phyloP scores from a whole-genome alignment of 2,888 invertebrate species.

The Eubasilissa splendida region DNA sequence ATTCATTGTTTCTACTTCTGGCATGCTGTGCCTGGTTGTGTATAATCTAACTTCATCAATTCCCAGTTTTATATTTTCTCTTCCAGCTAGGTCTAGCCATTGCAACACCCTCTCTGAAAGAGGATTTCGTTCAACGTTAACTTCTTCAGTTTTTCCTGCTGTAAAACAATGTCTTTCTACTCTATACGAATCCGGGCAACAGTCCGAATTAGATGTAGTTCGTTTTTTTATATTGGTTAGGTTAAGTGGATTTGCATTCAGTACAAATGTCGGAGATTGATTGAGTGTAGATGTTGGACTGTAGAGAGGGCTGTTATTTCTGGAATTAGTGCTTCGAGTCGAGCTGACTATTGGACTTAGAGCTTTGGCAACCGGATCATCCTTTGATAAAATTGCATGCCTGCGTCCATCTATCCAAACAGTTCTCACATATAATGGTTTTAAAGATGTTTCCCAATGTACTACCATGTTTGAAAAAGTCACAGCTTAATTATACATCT shows the following conservation, averaged over 20 bases:
- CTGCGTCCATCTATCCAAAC: conserved; percentile 83
- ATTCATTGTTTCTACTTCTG: conserved; percentile 62
- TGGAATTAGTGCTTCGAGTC: conserved; percentile 66
- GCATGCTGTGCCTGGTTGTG: conserved; percentile 66
- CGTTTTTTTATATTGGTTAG: conserved; percentile 30
- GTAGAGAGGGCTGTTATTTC: conserved; percentile 60
- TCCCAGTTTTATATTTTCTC: conserved; percentile 68
- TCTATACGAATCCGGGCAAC: conserved; percentile 17
- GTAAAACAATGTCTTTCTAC: conserved; percentile 56
- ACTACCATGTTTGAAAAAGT: conserved; percentile 68
- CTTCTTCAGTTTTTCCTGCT: conserved; percentile 60
- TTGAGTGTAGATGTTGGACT: conserved; percentile 64
- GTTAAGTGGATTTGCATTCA: conserved; percentile 61
- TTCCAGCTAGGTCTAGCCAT: conserved; percentile 85
- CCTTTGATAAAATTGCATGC: conserved; percentile 78
- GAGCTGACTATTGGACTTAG: conserved; percentile 61
- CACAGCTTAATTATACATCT: too few relatives aligned
- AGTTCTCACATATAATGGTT: conserved; percentile 75
- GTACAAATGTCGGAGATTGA: conserved; percentile 61
- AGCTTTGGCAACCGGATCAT: conserved; percentile 71
- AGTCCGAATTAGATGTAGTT: neutral
- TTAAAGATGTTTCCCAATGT: conserved; percentile 77
- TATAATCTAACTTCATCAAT: conserved; percentile 37
- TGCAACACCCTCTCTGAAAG: conserved; percentile 82
- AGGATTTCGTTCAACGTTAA: conserved; percentile 59